These are phyloP conservation scores for Cichladusa arquata DNA, from an alignment of 2,113 vertebrate species.

Conservation along the genomic window DNA sequence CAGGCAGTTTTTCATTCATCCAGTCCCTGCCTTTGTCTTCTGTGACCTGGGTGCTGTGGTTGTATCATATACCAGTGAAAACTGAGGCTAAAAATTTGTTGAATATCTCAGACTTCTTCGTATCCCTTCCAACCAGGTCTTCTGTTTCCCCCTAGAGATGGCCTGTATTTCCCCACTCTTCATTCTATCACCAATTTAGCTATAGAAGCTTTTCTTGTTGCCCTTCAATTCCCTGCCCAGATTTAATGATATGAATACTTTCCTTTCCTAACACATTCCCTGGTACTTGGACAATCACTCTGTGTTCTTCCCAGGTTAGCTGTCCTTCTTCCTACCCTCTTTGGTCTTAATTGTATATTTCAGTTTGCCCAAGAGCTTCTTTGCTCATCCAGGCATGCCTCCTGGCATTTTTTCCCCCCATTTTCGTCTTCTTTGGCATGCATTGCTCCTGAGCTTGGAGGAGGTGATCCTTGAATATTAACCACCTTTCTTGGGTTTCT, in stretches of 20 bases:
- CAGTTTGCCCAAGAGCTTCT: neutral
- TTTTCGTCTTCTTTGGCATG: neutral
- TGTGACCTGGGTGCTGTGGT: neutral
- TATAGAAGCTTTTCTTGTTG: neutral
- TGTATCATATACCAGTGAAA: neutral
- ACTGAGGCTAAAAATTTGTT: neutral
- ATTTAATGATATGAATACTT: neutral
- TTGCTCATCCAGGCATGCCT: neutral
- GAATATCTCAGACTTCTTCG: neutral
- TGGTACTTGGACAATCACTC: neutral
- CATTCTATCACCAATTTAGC: neutral
- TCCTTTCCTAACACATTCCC: neutral
- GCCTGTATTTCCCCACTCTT: neutral
- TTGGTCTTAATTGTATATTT: neutral
- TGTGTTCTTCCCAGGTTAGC: neutral
- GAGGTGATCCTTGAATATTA: neutral
- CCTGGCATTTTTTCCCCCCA: neutral
- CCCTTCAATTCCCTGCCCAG: neutral
- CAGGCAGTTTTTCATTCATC: neutral
- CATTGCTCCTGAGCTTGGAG: neutral
- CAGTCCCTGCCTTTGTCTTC: neutral
- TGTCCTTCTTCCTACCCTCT: neutral
- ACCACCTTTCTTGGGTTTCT: neutral
- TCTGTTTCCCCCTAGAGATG: neutral
- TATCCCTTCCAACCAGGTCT: neutral